phyloP scores from a whole-genome alignment of 1,140 invertebrate genomes.

The Drosophila sp. region DNA sequence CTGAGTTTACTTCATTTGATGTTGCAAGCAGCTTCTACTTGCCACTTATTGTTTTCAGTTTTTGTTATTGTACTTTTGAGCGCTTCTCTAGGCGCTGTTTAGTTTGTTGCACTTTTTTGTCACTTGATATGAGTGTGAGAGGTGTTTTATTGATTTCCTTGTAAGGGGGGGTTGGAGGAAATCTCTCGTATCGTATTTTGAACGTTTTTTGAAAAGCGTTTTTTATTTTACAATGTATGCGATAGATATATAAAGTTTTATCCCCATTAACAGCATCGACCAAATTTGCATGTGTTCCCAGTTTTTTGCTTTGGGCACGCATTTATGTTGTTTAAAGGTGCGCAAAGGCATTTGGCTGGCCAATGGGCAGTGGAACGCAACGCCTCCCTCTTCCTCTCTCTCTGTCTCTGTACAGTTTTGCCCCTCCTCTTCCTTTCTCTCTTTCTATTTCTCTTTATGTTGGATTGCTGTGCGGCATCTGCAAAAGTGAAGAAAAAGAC shows the following conservation, averaged over 20 bases:
- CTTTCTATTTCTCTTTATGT: constrained; percentile 31
- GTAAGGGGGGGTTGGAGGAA: constrained; percentile 8
- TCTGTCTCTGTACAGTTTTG: constrained; percentile 1
- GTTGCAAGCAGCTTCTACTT: constrained; percentile 8
- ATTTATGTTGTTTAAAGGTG: constrained; percentile 78
- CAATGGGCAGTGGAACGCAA: constrained; percentile 19
- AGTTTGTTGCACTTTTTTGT: constrained; percentile 26
- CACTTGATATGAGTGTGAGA: constrained; percentile 21
- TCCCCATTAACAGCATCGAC: constrained; percentile 76
- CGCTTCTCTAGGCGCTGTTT: constrained; percentile 42
- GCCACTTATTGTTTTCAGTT: constrained; percentile 26
- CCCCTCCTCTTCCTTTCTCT: not conserved
- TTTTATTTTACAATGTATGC: constrained; percentile 82
- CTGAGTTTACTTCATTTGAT: constrained; percentile 48
- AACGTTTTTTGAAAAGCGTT: constrained; percentile 10
- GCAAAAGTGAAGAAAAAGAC: constrained; percentile 30
- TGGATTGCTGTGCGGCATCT: constrained; percentile 50
- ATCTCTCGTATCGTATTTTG: constrained; percentile 13
- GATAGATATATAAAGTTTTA: constrained; percentile 80
- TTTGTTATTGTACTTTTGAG: constrained; percentile 31
- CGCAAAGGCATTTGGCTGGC: constrained; percentile 65
- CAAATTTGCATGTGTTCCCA: constrained; percentile 80
- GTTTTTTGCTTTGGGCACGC: constrained; percentile 80
- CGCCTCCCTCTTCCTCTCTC: not conserved
- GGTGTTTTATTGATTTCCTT: not conserved